Base-by-base conservation (phyloP, 1,140 invertebrate genomes). In the Drosophila dunni region DNA sequence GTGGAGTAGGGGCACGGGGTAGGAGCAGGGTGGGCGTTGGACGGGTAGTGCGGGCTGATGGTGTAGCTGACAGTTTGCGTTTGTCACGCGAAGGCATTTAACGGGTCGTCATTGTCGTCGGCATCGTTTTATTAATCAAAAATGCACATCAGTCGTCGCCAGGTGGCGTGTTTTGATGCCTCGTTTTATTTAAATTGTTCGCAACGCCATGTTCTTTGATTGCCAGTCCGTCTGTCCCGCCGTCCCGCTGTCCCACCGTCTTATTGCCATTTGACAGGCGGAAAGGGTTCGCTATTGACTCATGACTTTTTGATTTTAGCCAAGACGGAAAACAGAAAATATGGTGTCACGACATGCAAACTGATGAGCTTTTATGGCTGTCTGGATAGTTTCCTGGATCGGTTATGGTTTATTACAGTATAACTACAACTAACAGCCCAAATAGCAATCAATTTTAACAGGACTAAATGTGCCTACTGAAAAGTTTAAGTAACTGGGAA, bases 41-140 rank as follows among this genome's bases (percentile, higher is more conserved):
- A 11, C 11, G 15, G 44, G 34, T 44, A 72, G 57, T 50, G 56
- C 4, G n/a, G n/a, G 8, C 36, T 5, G 11, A 17, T 7, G 17
- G 36, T 40, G 15, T 40, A 7, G 64, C 79, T 82, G 83, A 79
- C 79, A 88, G 81, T 84, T 89, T 88, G 78, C 74, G 84, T 89
- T 88, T 72, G 84, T 88, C 84, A 88, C 84, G 84, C 84, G 40
- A 88, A 78, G 77, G 42, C 84, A 74, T 89, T 89, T 88, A 81
- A 75, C 66, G 67, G 65, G 56, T 53, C 53, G 46, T 70, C 42
- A 50, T 51, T 50, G 53, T 66, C 57, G 62, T 68, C 64, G 61
- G 56, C 67, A 54, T 67, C 70, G 66, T 75, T 89, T 80, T 89
- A 80, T 75, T 77, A 86, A 88, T 86, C 66, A 68, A 69, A 70